Evolutionary conservation across 2,113 vertebrate genomes (phyloP), one percentile per base, ranked within the genome.

Genomic region (Callopanchax toddi): DNA sequence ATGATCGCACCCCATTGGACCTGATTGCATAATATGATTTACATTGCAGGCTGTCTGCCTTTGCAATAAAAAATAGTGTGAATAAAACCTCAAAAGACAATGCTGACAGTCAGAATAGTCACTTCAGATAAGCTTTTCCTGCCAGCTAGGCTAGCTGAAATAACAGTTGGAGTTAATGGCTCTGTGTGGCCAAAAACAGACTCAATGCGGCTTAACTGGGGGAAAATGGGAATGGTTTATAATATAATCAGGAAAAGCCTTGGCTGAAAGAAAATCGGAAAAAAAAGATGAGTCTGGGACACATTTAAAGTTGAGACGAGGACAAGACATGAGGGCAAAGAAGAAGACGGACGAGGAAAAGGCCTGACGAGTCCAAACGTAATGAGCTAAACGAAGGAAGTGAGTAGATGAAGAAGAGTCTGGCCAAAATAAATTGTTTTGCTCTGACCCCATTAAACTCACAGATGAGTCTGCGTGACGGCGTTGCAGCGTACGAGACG

Each of bases 361-460:
- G 29, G 39, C 17, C 17, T 42, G 64, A 63, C 60, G 51, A 21
- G 21, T 26, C 26, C 18, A 25, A 49, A 32, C 71, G 52, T 49
- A 32, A 55, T 32, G 62, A 29, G 18, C 60, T 36, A 54, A 7
- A 3, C 60, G 58, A 49, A 81, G 71, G 68, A 80, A 86, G 68
- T 18, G 53, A 70, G 34, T 56, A 17, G 55, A 76, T 32, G 53
- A 32, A 44, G 57, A 56, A 6, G 43, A 72, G 53, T 74, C 50
- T 3, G n/a, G 71, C 71, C 74, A 79, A 85, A 39, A 58, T 84
- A 85, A 89, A 89, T 69, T 79, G 82, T 85, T 83, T 51, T 76
- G 45, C 57, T 78, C 0, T 5, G 8, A 11, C 1, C 71, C 60
- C 58, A 60, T 77, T 74, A 75, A 66, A 46, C 61, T 56, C 36